Percentiles rank a stretch among this genome's conserved stretches.
Conservation (phyloP, 2,113 vertebrate species). For the Okapia johnstoni region DNA sequence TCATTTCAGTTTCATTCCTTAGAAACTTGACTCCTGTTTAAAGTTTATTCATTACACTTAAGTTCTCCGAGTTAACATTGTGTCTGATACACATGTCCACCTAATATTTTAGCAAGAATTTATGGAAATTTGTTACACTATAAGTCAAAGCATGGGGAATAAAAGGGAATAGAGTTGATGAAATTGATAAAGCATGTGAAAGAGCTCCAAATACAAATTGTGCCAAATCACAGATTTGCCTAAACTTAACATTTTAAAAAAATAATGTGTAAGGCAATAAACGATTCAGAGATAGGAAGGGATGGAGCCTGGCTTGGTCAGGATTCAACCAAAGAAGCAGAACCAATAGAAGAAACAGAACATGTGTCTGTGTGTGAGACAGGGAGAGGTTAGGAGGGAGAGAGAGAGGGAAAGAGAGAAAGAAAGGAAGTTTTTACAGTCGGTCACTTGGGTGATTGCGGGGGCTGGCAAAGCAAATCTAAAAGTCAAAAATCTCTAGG, state of each 20-base stretch:
- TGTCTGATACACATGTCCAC: not conserved
- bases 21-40: not conserved
- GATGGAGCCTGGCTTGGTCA: not conserved
- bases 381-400: not conserved
- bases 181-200: not conserved
- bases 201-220: not conserved
- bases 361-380: not conserved
- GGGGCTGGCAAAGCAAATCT: not conserved
- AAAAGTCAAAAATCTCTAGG: not conserved
- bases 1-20: slow-evolving; percentile 5
- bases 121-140: not conserved
- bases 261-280: not conserved
- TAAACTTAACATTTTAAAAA: not conserved
- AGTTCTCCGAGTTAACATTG: not conserved
- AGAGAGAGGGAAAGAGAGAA: not conserved
- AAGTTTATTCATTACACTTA: not conserved
- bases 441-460: not conserved
- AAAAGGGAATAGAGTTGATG: not conserved
- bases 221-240: not conserved
- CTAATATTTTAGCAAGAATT: not conserved
- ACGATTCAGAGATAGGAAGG: slow-evolving; percentile 2
- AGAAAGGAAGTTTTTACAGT: not conserved
- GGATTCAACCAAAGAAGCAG: not conserved
- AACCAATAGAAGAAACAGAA: not conserved
- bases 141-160: not conserved